These are phyloP conservation scores for Melanotaenia maccullochi DNA, from an alignment of 2,797 vertebrate species.

Conservation along the genomic window DNA sequence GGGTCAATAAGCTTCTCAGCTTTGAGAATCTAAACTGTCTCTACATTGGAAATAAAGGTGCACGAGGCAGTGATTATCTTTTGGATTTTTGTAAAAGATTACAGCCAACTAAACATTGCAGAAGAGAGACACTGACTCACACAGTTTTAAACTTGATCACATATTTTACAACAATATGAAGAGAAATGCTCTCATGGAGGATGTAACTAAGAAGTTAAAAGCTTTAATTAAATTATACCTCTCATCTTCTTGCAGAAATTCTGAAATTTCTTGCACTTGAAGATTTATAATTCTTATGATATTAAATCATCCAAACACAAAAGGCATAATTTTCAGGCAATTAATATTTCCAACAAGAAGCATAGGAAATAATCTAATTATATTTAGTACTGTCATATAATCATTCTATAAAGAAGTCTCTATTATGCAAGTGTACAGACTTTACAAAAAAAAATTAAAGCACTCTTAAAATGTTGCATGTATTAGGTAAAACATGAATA, in stretches of 20 bases:
- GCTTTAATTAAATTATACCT: not conserved
- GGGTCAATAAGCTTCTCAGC: constrained; percentile 35
- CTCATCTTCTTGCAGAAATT: not conserved
- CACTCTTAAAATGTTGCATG: no score
- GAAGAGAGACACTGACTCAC: not conserved
- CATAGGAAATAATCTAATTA: no score
- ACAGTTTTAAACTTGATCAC: not conserved
- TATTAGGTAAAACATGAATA: no score
- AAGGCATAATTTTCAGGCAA: no score
- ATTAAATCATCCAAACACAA: no score
- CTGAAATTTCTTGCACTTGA: no score
- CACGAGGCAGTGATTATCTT: not conserved
- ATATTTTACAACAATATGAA: not conserved
- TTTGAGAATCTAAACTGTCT: constrained; percentile 36
- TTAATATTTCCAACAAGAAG: no score
- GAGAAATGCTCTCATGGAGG: not conserved
- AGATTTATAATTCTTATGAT: no score
- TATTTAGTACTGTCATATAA: no score
- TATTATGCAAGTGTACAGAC: no score
- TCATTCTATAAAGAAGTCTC: no score
- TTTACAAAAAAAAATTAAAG: no score
- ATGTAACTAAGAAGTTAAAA: not conserved
- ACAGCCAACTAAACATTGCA: not conserved
- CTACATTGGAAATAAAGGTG: constrained; percentile 2
- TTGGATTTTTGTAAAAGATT: constrained; percentile 21